Conservation (phyloP, 2,888 invertebrate genomes). For the Abscondita cerata region DNA sequence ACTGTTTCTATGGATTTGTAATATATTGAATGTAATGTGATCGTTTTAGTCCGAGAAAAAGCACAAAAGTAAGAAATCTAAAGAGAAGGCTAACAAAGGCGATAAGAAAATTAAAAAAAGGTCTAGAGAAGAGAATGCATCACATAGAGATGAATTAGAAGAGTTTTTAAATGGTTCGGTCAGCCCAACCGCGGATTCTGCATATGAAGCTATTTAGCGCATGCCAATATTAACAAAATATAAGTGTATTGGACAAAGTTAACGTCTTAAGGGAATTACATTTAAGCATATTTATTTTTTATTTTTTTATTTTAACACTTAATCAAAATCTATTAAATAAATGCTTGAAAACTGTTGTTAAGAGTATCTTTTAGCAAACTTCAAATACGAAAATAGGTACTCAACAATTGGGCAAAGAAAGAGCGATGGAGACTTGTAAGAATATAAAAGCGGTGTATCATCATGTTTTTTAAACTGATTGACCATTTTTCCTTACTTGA, state of each 20-base stretch:
- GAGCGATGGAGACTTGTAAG: no score
- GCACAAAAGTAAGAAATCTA: conserved; percentile 62
- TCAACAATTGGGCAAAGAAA: no score
- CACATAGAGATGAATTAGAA: conserved; percentile 64
- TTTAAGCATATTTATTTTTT: neutral
- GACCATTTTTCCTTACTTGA: no score
- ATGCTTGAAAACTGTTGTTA: no score
- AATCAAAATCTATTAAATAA: no score
- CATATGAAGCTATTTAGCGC: conserved; percentile 67
- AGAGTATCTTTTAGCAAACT: no score
- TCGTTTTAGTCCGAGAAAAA: conserved; percentile 52
- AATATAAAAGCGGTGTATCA: no score
- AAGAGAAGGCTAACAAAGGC: conserved; percentile 52
- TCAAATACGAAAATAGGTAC: no score
- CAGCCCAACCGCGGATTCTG: conserved; percentile 63
- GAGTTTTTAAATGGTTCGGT: conserved; percentile 67
- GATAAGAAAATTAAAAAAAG: conserved; percentile 59
- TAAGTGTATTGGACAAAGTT: conserved; percentile 19
- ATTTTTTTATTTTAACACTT: neutral
- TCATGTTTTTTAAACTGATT: no score
- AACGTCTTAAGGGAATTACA: conserved; percentile 21
- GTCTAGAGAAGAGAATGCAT: conserved; percentile 57
- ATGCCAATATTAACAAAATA: conserved; percentile 23
- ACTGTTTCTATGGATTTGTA: conserved; percentile 27
- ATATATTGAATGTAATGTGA: neutral